These are phyloP conservation scores for Noctua pronuba DNA, from an alignment of 2,888 invertebrate genomes.

Conservation along the genomic window DNA sequence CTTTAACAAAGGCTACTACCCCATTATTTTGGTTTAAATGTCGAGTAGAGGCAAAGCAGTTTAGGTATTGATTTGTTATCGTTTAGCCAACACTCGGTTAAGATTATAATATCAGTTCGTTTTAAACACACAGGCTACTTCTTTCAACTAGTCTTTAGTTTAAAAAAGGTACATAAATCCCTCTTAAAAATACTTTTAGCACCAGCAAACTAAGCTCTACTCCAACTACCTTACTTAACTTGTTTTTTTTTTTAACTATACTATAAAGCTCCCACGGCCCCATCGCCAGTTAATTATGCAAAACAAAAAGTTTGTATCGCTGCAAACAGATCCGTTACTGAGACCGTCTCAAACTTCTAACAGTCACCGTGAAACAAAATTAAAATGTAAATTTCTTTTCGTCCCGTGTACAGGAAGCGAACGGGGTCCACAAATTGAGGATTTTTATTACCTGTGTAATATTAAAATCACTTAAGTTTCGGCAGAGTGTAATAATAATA, in stretches of 20 bases:
- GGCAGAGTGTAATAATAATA: too few relatives aligned
- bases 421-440: slow-evolving; percentile 58
- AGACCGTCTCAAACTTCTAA: slow-evolving; percentile 59
- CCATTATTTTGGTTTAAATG: too few relatives aligned
- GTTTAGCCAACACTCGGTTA: too few relatives aligned
- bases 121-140: background rate
- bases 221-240: background rate
- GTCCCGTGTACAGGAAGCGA: slow-evolving; percentile 48
- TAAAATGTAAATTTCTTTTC: slow-evolving; percentile 83
- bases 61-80: too few relatives aligned
- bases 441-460: background rate
- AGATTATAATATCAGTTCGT: too few relatives aligned
- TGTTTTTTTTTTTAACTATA: slow-evolving; percentile 5
- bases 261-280: slow-evolving; percentile 26
- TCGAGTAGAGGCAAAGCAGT: too few relatives aligned
- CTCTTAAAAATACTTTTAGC: slow-evolving; percentile 16
- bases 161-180: background rate
- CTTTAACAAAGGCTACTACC: too few relatives aligned
- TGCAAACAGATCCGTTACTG: slow-evolving; percentile 65
- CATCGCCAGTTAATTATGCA: slow-evolving; percentile 65
- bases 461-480: background rate
- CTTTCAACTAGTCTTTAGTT: background rate
- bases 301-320: slow-evolving; percentile 67
- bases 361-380: slow-evolving; percentile 76
- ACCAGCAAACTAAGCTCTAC: background rate